Conservation (phyloP, 2,888 invertebrate species). For the Drosophila robusta region DNA sequence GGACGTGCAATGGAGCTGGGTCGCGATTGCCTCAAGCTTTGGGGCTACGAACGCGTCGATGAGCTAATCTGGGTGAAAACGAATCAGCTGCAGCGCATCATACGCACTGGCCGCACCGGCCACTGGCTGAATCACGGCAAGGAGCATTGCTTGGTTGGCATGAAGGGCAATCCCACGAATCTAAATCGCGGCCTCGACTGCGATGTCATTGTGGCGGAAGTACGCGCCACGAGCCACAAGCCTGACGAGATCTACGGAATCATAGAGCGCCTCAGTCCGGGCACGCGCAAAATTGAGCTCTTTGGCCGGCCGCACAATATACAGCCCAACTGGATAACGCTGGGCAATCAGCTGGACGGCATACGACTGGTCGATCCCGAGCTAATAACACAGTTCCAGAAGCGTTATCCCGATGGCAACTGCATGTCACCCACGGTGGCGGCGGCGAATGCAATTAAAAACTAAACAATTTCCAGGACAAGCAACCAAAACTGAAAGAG, state of each 20-base stretch:
- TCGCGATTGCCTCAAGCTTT: conserved; percentile 96
- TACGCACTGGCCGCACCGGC: conserved; percentile 97
- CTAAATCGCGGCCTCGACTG: conserved; percentile 97
- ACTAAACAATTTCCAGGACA: conserved; percentile 32
- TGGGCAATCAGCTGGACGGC: conserved; percentile 98
- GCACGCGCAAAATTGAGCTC: conserved; percentile 97
- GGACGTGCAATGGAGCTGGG: conserved; percentile 94
- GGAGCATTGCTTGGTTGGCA: conserved; percentile 98
- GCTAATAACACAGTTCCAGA: conserved; percentile 94
- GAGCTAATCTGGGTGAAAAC: conserved; percentile 99
- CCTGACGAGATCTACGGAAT: conserved; percentile 99
- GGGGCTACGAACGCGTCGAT: conserved; percentile 98
- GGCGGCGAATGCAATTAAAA: conserved; percentile 62
- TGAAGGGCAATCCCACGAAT: conserved; percentile 97
- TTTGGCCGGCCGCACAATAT: conserved; percentile 99
- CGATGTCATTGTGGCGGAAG: conserved; percentile 99
- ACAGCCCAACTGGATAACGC: conserved; percentile 98
- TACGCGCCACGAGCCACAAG: conserved; percentile 98
- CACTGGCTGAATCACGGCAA: conserved; percentile 99
- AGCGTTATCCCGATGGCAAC: conserved; percentile 95
- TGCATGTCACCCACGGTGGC: conserved; percentile 84
- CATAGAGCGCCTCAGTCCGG: conserved; percentile 97
- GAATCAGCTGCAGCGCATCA: conserved; percentile 98
- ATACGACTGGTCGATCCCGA: conserved; percentile 96
- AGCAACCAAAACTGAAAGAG: conserved; percentile 44